phyloP scores from a whole-genome alignment of 2,888 invertebrate genomes.

The Ectemnius continuus region DNA sequence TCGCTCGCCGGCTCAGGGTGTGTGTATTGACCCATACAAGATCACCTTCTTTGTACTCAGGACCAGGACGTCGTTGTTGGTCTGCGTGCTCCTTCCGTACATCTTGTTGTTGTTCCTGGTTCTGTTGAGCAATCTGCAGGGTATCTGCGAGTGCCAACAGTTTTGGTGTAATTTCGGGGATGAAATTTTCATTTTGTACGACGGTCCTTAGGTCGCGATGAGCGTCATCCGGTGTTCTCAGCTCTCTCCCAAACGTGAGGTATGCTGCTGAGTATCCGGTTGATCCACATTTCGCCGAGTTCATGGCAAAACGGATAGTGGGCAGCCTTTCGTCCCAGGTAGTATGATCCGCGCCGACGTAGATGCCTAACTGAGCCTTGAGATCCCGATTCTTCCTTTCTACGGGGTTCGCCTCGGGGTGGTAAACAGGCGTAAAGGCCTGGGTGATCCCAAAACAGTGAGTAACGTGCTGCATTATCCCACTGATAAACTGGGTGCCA shows the following conservation, averaged over 20 bases:
- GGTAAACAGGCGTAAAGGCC: not conserved
- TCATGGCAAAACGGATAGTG: slow-evolving; percentile 73
- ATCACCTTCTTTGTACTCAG: slow-evolving; percentile 9
- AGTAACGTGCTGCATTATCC: slow-evolving; percentile 68
- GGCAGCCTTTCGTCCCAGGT: slow-evolving; percentile 66
- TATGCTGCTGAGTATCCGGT: slow-evolving; percentile 69
- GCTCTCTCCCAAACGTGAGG: slow-evolving; percentile 69
- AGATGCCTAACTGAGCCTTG: slow-evolving; percentile 65
- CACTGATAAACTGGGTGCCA: slow-evolving; percentile 69
- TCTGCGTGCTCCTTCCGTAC: not conserved
- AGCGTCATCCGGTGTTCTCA: slow-evolving; percentile 51
- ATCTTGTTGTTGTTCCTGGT: slow-evolving; percentile 7
- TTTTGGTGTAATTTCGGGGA: slow-evolving; percentile 13
- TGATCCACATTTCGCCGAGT: too few relatives aligned
- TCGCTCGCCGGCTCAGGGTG: not conserved
- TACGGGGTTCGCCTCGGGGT: slow-evolving; percentile 69
- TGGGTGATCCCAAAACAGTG: not conserved
- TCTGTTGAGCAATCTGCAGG: not conserved
- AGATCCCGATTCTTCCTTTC: slow-evolving; percentile 68
- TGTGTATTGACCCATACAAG: slow-evolving; percentile 10
- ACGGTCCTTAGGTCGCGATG: not conserved
- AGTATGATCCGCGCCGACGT: slow-evolving; percentile 60
- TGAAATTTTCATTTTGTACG: slow-evolving; percentile 2
- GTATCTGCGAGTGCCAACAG: not conserved
- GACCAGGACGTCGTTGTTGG: not conserved